phyloP scores from a whole-genome alignment of 2,113 vertebrate species.

The Sturnus vulgaris region DNA sequence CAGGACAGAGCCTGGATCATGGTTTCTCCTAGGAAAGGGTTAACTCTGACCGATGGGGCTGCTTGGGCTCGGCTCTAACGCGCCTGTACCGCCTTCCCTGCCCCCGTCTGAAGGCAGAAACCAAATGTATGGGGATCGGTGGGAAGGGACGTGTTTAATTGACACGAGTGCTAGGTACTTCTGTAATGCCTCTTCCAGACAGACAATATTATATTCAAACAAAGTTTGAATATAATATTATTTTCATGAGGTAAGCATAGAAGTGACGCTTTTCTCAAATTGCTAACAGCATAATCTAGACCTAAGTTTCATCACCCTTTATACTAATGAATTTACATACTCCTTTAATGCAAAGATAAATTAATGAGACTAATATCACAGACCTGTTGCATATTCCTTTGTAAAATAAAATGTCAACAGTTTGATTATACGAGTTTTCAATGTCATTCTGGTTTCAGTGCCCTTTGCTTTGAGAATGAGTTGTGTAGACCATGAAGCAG shows the following conservation, averaged over 20 bases:
- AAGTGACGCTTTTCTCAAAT: not conserved
- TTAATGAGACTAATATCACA: not conserved
- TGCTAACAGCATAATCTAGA: accelerated
- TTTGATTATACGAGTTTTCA: not conserved
- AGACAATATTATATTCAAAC: not conserved
- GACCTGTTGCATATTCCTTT: not conserved
- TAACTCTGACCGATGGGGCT: not conserved
- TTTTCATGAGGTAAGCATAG: not conserved
- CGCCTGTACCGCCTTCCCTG: not conserved
- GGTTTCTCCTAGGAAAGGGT: not conserved
- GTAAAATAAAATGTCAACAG: not conserved
- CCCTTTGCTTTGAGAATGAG: not conserved
- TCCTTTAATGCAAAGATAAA: not conserved
- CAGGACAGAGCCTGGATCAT: not conserved
- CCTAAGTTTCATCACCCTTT: not conserved
- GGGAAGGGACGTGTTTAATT: not conserved
- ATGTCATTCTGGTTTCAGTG: accelerated
- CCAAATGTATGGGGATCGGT: not conserved
- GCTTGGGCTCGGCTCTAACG: not conserved
- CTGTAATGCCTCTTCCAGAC: not conserved
- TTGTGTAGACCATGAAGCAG: accelerated
- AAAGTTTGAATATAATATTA: not conserved
- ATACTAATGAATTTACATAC: not conserved
- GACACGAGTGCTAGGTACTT: not conserved
- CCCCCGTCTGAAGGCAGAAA: not conserved